Conservation (phyloP, 1,140 invertebrate species). For the Drepana arcuata region DNA sequence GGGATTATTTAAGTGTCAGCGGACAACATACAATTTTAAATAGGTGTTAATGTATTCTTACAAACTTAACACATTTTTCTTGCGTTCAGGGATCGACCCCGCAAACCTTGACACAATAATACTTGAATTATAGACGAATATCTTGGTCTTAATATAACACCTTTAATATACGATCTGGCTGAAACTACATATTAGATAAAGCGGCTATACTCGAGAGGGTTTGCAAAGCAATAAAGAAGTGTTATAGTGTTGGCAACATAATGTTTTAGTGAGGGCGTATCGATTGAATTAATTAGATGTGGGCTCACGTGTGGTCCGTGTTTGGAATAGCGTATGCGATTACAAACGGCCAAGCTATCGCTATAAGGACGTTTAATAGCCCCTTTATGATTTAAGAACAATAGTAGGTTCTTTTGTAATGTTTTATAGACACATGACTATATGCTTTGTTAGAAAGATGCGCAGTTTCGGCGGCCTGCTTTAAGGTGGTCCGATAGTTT, state of each 20-base stretch:
- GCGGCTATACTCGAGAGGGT: no score
- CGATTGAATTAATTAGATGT: slow-evolving; percentile 67
- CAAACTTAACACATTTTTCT: no score
- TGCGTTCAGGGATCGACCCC: no score
- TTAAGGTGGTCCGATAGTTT: no score
- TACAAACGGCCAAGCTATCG: slow-evolving; percentile 49
- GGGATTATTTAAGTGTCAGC: no score
- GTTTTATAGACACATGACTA: slow-evolving; percentile 15
- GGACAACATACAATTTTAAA: no score
- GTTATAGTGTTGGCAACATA: slow-evolving; percentile 43
- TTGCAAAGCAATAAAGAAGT: slow-evolving; percentile 40
- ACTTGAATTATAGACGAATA: no score
- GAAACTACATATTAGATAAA: no score
- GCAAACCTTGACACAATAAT: no score
- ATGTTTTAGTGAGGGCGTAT: slow-evolving; percentile 59
- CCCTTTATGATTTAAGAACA: slow-evolving; percentile 47
- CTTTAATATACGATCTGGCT: no score
- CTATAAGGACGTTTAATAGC: slow-evolving; percentile 41
- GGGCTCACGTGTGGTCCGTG: slow-evolving; percentile 61
- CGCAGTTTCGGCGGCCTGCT: slow-evolving; percentile 23
- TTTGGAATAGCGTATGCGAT: slow-evolving; percentile 35
- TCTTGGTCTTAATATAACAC: no score
- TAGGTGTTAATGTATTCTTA: no score
- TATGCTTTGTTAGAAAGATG: slow-evolving; percentile 2
- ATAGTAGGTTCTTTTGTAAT: slow-evolving; percentile 35